Evolutionary conservation across 1,140 invertebrate species (phyloP).

Genomic region (Tetramorium alpestre): DNA sequence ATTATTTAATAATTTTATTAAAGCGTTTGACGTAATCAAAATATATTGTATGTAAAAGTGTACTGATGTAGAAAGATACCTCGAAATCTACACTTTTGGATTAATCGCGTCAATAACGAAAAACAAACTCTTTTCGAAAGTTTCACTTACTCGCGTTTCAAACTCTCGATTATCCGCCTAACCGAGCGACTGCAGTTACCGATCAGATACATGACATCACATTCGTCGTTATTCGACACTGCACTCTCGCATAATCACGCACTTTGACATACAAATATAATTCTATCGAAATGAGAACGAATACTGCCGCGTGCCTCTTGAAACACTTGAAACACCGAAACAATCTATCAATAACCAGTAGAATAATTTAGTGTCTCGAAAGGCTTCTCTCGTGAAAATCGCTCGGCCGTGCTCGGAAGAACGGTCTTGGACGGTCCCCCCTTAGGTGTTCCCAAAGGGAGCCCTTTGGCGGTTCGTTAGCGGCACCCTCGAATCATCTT

Average conservation of each 20-base stretch:
- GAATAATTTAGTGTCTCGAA: not conserved
- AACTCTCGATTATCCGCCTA: not conserved
- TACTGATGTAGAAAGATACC: not conserved
- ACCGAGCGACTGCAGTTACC: not conserved
- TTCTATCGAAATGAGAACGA: not conserved
- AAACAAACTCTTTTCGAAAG: not conserved
- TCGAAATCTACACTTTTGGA: not conserved
- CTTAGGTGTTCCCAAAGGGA: constrained; percentile 46
- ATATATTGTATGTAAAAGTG: not conserved
- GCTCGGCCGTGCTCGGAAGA: not conserved
- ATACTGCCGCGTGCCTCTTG: not conserved
- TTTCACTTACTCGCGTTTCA: constrained; percentile 11
- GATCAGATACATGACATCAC: constrained; percentile 42
- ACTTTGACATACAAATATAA: not conserved
- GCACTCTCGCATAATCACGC: constrained; percentile 36
- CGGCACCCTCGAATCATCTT: constrained; percentile 46
- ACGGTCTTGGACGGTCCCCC: constrained; percentile 14
- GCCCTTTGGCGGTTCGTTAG: constrained; percentile 49
- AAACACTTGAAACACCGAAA: constrained; percentile 42
- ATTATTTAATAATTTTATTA: not conserved
- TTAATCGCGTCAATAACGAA: not conserved
- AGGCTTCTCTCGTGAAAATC: constrained; percentile 15
- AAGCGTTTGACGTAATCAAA: not conserved
- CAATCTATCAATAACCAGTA: not conserved
- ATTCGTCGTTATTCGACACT: constrained; percentile 4